These are phyloP conservation scores for Podabrus alpinus DNA, from an alignment of 2,888 invertebrate genomes.

Conservation along the genomic window DNA sequence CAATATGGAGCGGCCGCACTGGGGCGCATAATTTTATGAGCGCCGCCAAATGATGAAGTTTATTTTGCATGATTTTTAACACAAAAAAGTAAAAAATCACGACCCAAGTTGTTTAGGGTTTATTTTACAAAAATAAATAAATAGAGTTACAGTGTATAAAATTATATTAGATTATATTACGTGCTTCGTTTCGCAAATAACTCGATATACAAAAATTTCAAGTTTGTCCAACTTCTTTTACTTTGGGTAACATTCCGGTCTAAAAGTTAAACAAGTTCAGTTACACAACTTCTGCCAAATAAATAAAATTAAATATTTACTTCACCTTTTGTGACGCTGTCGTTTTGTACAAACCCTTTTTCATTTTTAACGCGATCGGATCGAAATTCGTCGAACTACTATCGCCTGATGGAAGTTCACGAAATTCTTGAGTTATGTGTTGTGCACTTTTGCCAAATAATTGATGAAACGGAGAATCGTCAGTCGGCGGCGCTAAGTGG, in stretches of 20 bases:
- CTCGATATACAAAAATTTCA: not conserved
- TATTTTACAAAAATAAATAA: not conserved
- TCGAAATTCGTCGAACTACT: slow-evolving; percentile 1
- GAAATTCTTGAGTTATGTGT: not conserved
- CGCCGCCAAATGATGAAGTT: too few species aligned
- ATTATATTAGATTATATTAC: not conserved
- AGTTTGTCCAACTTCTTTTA: not conserved
- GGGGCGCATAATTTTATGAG: too few species aligned
- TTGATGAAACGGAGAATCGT: not conserved
- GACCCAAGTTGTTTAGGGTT: not conserved
- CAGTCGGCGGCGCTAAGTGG: not conserved
- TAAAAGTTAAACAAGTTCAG: slow-evolving; percentile 1
- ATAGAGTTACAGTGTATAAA: not conserved
- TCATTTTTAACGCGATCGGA: not conserved
- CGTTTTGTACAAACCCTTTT: not conserved
- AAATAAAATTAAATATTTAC: slow-evolving; percentile 2
- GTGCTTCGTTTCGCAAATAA: not conserved
- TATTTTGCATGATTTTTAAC: too few species aligned
- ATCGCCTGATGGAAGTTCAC: not conserved
- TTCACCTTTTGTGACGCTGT: not conserved
- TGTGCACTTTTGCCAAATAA: not conserved
- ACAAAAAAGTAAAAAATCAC: not conserved
- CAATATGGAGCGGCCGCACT: not conserved
- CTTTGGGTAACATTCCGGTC: not conserved
- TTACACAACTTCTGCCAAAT: not conserved